These are phyloP conservation scores for Silurus aristotelis DNA, from an alignment of 2,797 vertebrate species.

Conservation along the genomic window DNA sequence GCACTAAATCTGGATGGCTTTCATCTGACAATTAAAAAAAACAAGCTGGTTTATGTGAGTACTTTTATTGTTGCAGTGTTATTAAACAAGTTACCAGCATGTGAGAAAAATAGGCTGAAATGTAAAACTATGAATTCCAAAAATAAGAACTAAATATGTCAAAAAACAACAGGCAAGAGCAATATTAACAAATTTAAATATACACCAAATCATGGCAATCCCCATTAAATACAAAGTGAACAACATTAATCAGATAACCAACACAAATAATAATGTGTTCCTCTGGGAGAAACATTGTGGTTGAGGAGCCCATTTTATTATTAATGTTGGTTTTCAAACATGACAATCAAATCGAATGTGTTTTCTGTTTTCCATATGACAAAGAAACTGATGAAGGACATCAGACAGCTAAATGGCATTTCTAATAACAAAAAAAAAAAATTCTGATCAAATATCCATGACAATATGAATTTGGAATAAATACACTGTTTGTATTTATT, in stretches of 20 bases:
- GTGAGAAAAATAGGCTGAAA: neutral
- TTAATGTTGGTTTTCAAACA: neutral
- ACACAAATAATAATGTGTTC: neutral
- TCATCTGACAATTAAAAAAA: conserved; percentile 71
- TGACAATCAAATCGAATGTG: too few relatives aligned
- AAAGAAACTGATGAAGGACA: neutral
- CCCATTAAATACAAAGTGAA: neutral
- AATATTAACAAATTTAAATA: neutral
- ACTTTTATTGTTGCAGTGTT: conserved; percentile 9
- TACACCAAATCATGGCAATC: neutral
- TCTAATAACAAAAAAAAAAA: neutral
- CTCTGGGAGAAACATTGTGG: neutral
- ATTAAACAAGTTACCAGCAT: neutral
- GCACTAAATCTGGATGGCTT: conserved; percentile 69
- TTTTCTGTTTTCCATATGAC: neutral
- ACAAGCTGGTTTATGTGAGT: conserved; percentile 73
- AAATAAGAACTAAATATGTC: neutral
- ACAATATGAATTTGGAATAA: neutral
- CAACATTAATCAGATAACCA: neutral
- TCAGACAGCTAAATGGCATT: neutral
- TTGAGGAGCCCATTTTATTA: neutral
- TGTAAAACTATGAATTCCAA: neutral
- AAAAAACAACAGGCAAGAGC: neutral
- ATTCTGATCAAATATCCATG: neutral
- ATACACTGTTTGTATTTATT: neutral